These are phyloP conservation scores for Sphaeridia pumilis DNA, from an alignment of 2,888 invertebrate genomes.

Conservation along the genomic window DNA sequence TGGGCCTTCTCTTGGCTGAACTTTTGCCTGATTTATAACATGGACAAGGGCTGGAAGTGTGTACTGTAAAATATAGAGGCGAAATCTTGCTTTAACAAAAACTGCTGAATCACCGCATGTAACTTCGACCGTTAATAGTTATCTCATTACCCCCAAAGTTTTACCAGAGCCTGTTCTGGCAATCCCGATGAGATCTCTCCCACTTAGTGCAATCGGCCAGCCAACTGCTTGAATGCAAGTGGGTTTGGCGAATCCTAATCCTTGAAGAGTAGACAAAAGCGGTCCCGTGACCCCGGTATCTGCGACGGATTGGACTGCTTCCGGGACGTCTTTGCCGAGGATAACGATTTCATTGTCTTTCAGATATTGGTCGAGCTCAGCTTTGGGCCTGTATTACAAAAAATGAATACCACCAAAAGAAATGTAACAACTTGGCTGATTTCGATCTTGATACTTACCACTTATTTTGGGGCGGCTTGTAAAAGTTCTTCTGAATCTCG, in stretches of 20 bases:
- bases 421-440: too few relatives aligned
- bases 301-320: constrained; percentile 76
- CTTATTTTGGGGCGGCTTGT: constrained; percentile 72
- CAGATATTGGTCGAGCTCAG: constrained; percentile 69
- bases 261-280: constrained; percentile 55
- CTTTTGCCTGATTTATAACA: constrained; percentile 75
- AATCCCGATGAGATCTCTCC: constrained; percentile 87
- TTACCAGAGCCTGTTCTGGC: constrained; percentile 90
- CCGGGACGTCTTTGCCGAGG: constrained; percentile 68
- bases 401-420: too few relatives aligned
- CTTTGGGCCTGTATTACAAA: too few relatives aligned
- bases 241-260: constrained; percentile 64
- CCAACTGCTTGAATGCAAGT: constrained; percentile 93
- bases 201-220: constrained; percentile 89
- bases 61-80: constrained; percentile 44
- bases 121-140: too few relatives aligned
- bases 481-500: constrained; percentile 85
- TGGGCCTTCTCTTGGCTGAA: constrained; percentile 85
- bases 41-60: constrained; percentile 92
- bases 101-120: background rate
- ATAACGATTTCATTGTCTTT: constrained; percentile 73
- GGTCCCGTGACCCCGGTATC: constrained; percentile 85
- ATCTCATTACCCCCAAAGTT: constrained; percentile 59
- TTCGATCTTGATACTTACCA: too few relatives aligned
- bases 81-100: too few relatives aligned